A percentile compares a stretch with the other conserved stretches of the same genome.
Evolutionary conservation across 2,113 vertebrate genomes (phyloP).

Genomic region (Epinephelus moara): DNA sequence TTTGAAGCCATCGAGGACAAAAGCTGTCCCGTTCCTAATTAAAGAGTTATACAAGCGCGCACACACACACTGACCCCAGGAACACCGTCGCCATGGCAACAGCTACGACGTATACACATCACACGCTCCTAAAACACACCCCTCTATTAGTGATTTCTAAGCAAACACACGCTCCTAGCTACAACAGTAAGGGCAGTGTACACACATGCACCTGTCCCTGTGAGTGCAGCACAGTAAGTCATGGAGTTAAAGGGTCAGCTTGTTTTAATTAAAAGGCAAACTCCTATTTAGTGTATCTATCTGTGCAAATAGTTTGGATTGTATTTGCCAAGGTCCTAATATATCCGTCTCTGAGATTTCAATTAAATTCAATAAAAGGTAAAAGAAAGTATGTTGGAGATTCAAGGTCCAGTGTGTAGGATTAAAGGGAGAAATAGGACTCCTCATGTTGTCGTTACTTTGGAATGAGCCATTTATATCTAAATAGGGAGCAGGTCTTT

Average conservation of each 20-base stretch:
- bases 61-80: slow-evolving; percentile 11
- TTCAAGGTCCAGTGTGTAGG: neutral
- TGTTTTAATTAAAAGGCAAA: slow-evolving; percentile 8
- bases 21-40: slow-evolving; percentile 48
- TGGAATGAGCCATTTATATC: too few species aligned
- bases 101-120: slow-evolving; percentile 45
- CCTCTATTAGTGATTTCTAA: slow-evolving; percentile 52
- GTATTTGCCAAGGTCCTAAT: neutral
- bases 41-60: slow-evolving; percentile 44
- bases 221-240: slow-evolving; percentile 46
- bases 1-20: slow-evolving; percentile 43
- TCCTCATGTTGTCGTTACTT: too few species aligned
- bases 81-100: slow-evolving; percentile 54
- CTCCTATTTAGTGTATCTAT: slow-evolving; percentile 3
- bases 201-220: slow-evolving; percentile 34
- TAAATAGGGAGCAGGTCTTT: too few species aligned
- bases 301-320: neutral
- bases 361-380: too few species aligned
- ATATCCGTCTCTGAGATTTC: neutral
- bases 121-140: slow-evolving; percentile 54
- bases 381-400: neutral
- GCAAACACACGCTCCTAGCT: slow-evolving; percentile 53
- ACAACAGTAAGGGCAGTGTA: slow-evolving; percentile 49
- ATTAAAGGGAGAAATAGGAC: too few species aligned
- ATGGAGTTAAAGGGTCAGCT: slow-evolving; percentile 35